Conservation (phyloP, 2,113 vertebrate genomes). For the Austrofundulus limnaeus region DNA sequence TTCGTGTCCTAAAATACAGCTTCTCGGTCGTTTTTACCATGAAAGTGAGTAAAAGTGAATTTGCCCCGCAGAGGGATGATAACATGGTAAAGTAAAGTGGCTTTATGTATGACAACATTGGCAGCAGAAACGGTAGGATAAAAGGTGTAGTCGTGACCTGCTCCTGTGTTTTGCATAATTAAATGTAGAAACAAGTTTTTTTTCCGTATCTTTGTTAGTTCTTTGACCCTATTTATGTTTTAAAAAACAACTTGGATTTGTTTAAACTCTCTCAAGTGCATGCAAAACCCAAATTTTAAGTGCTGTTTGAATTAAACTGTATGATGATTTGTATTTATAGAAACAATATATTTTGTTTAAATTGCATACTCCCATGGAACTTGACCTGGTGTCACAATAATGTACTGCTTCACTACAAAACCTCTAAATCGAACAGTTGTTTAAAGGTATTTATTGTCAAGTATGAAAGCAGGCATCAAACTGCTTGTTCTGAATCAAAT, state of each 20-base stretch:
- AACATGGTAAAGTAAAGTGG: neutral
- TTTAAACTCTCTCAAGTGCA: conserved; percentile 27
- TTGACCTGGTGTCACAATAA: neutral
- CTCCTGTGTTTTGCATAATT: conserved; percentile 36
- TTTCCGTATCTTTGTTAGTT: neutral
- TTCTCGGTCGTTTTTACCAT: no score
- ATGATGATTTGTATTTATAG: neutral
- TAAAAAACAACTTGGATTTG: conserved; percentile 31
- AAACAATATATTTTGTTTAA: conserved; percentile 4
- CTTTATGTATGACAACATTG: conserved; percentile 26
- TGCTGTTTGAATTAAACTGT: no score
- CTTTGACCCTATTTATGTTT: conserved; percentile 1
- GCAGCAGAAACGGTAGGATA: conserved; percentile 21
- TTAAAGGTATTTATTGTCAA: neutral
- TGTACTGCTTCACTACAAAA: neutral
- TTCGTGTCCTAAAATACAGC: neutral
- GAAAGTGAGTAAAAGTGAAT: neutral
- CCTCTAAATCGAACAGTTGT: neutral
- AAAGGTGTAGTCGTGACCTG: conserved; percentile 39
- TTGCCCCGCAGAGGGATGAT: neutral
- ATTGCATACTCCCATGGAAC: neutral
- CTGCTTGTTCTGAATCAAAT: no score
- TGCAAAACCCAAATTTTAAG: neutral
- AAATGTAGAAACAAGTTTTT: conserved; percentile 36
- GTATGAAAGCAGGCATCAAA: no score